Evolutionary conservation across 2,888 invertebrate species (phyloP).

Genomic region (Archips xylosteana): DNA sequence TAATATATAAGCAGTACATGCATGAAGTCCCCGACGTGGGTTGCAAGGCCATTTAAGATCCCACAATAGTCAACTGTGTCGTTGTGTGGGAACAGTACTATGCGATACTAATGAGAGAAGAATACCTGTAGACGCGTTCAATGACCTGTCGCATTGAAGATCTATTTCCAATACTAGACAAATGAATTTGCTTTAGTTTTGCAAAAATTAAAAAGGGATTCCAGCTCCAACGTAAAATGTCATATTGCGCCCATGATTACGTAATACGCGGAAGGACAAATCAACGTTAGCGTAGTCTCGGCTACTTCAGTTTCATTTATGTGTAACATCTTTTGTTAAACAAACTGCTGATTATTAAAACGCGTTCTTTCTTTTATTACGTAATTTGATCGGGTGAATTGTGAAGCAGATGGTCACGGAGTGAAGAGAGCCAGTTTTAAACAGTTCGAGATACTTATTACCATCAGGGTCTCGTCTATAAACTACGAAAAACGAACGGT

Average conservation of each 20-base stretch:
- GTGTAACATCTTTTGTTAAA: neutral
- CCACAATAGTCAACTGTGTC: conserved; percentile 8
- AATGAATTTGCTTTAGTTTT: neutral
- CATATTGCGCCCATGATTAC: conserved; percentile 3
- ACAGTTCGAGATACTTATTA: conserved; percentile 14
- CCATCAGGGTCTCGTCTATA: conserved; percentile 21
- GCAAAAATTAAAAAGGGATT: neutral
- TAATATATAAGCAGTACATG: conserved; percentile 22
- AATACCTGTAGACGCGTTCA: conserved; percentile 27
- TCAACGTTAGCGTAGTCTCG: neutral
- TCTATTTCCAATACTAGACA: neutral
- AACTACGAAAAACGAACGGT: conserved; percentile 19
- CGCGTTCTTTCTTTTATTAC: neutral
- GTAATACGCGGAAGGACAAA: conserved; percentile 10
- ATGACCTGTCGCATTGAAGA: conserved; percentile 10
- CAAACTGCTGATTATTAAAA: neutral
- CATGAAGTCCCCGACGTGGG: conserved; percentile 22
- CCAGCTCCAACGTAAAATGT: neutral
- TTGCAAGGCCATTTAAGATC: conserved; percentile 26
- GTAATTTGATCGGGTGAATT: neutral
- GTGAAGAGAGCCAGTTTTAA: conserved; percentile 5
- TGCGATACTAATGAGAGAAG: conserved; percentile 22
- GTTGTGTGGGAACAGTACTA: conserved; percentile 9
- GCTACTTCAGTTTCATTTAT: neutral
- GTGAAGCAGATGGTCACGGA: conserved; percentile 1